Percentiles rank a stretch among this genome's conserved stretches.
Conservation (phyloP, 2,888 invertebrate species). For the Hoplodrina ambigua region DNA sequence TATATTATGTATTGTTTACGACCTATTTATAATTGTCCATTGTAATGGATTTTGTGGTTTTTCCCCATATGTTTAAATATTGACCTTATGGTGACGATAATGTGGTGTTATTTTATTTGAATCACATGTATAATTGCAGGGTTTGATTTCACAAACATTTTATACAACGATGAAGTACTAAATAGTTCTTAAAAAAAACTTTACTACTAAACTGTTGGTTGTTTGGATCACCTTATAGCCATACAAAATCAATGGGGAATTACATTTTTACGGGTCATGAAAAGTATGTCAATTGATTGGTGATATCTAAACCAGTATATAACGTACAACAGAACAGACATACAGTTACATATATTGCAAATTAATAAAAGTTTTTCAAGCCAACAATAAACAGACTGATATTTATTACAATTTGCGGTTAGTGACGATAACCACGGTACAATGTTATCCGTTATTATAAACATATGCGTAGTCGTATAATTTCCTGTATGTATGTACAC, state of each 20-base stretch:
- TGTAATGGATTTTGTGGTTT: conserved; percentile 1
- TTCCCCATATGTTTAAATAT: conserved; percentile 7
- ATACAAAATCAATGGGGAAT: too few relatives aligned
- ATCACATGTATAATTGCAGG: not conserved
- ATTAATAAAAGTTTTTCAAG: conserved; percentile 5
- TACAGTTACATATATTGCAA: not conserved
- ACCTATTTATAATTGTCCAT: conserved; percentile 20
- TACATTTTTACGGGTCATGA: too few relatives aligned
- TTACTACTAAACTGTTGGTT: too few relatives aligned
- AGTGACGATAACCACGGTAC: conserved; percentile 41
- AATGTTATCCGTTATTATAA: conserved; percentile 45
- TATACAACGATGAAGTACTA: too few relatives aligned
- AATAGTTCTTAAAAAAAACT: too few relatives aligned
- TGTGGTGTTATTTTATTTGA: not conserved
- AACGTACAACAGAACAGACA: too few relatives aligned
- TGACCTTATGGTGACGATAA: not conserved
- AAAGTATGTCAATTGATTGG: too few relatives aligned
- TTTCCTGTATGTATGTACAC: conserved; percentile 36
- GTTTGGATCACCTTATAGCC: too few relatives aligned
- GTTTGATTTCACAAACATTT: not conserved
- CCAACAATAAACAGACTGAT: conserved; percentile 25
- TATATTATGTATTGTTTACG: not conserved
- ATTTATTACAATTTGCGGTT: conserved; percentile 53
- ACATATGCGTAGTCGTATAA: conserved; percentile 8
- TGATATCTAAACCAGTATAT: too few relatives aligned